Evolutionary conservation across 2,797 vertebrate species (phyloP).

Genomic region (Eleutherodactylus coqui): DNA sequence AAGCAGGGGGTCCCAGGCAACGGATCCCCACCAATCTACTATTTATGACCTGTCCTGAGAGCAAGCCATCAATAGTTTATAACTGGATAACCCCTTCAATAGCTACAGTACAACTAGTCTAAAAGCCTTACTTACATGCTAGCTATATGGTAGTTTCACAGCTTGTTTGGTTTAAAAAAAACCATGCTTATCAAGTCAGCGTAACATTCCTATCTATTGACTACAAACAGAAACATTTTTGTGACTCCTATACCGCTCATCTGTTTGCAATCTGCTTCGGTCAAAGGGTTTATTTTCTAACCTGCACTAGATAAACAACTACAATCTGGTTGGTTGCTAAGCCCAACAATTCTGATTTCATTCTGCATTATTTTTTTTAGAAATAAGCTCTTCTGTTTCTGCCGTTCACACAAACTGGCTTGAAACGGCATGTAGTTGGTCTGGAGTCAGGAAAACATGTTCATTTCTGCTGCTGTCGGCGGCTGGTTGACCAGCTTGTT

Average conservation of each 20-base stretch:
- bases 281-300: background rate
- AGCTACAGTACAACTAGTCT: too few species aligned
- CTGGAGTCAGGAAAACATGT: background rate
- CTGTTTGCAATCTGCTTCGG: background rate
- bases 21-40: too few species aligned
- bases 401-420: background rate
- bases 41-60: too few species aligned
- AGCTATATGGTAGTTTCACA: too few species aligned
- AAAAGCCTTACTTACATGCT: too few species aligned
- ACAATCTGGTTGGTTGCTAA: slow-evolving; percentile 1
- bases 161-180: too few species aligned
- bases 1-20: too few species aligned
- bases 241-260: background rate
- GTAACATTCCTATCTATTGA: background rate
- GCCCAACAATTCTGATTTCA: background rate
- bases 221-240: background rate
- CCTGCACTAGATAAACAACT: background rate
- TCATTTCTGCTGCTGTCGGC: slow-evolving; percentile 9
- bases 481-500: slow-evolving; percentile 23
- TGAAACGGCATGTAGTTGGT: background rate
- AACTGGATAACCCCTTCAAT: too few species aligned
- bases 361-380: background rate
- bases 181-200: too few species aligned
- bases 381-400: background rate
- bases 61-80: too few species aligned